Evolutionary conservation across 2,888 invertebrate species (phyloP), one percentile per base, ranked within the genome.

Genomic region (Scaptomyza flava): DNA sequence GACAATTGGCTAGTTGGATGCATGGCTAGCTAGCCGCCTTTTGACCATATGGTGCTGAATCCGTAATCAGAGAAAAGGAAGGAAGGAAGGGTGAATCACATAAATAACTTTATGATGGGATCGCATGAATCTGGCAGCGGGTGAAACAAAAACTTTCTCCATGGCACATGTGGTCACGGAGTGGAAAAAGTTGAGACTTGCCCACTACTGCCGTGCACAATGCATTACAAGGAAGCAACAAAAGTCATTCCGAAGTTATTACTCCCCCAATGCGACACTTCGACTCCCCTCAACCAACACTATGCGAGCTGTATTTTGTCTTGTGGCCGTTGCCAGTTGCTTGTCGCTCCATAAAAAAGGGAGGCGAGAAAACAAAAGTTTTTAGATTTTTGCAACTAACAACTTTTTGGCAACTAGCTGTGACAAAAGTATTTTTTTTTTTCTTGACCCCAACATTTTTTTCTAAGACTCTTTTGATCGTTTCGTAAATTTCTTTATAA

Each of bases 201-300:
- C 42, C 57, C 61, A 48, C 45, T 33, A 23, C 38, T 61, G 65
- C 54, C 67, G 27, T 17, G 48, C 59, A 69, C 87, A 79, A 79
- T 84, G 71, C 82, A 77, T 79, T 74, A 68, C 70, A 66, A 63
- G 73, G 72, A 86, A 81, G 72, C 83, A 79, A 77, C 89, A 83
- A 83, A 84, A 84, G 87, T 84, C 89, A 88, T 84, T 84, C 71
- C 74, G 71, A 87, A 88, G 84, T 88, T 84, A 88, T 88, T 86
- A 86, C 68, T 66, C 52, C 72, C 43, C 62, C 56, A 46, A 30
- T 34, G 14, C 23, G 17, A 8, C 56, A 23, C 48, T 20, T 2
- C n/a, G 11, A 17, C 17, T 20, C 8, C 47, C 33, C 27, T 36
- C 23, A 14, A 9, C 23, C 27, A 0, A 23, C 46, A 17, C 30